phyloP scores from a whole-genome alignment of 2,797 vertebrate species.

The Microtus californicus region DNA sequence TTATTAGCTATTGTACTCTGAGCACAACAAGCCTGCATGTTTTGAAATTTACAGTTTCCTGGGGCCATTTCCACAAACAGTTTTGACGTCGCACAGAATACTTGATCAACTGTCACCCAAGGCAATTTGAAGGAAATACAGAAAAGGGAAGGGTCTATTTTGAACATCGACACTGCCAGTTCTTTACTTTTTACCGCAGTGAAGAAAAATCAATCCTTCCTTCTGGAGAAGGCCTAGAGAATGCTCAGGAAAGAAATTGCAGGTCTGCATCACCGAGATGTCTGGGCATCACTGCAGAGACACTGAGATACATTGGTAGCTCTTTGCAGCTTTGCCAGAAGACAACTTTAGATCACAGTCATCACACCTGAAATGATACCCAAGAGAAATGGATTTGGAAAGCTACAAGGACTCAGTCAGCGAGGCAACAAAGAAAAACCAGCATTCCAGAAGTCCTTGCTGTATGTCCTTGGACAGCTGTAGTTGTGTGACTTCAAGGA shows the following conservation, averaged over 20 bases:
- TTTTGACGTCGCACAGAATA: slow-evolving; percentile 83
- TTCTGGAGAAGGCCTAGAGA: slow-evolving; percentile 83
- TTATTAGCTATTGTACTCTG: slow-evolving; percentile 79
- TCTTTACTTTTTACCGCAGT: slow-evolving; percentile 82
- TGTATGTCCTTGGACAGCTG: slow-evolving; percentile 58
- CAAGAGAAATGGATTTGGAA: slow-evolving; percentile 70
- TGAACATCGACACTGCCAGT: slow-evolving; percentile 83
- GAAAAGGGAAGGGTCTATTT: slow-evolving; percentile 83
- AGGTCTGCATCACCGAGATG: slow-evolving; percentile 80
- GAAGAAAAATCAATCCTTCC: slow-evolving; percentile 85
- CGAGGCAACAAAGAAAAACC: slow-evolving; percentile 54
- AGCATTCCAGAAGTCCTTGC: slow-evolving; percentile 35
- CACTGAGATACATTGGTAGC: slow-evolving; percentile 63
- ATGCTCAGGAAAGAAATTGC: slow-evolving; percentile 82
- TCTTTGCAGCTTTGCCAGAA: slow-evolving; percentile 73
- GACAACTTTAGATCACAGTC: slow-evolving; percentile 63
- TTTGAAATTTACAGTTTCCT: slow-evolving; percentile 85
- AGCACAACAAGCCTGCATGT: slow-evolving; percentile 80
- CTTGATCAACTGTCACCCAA: slow-evolving; percentile 83
- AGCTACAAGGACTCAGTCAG: slow-evolving; percentile 68
- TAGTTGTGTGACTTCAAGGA: slow-evolving; percentile 36
- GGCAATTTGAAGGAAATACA: slow-evolving; percentile 83
- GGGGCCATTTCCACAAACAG: slow-evolving; percentile 77
- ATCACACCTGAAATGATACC: slow-evolving; percentile 59
- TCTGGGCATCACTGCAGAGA: slow-evolving; percentile 85